Base-by-base conservation (phyloP, 2,113 vertebrate species). In the Meles meles region DNA sequence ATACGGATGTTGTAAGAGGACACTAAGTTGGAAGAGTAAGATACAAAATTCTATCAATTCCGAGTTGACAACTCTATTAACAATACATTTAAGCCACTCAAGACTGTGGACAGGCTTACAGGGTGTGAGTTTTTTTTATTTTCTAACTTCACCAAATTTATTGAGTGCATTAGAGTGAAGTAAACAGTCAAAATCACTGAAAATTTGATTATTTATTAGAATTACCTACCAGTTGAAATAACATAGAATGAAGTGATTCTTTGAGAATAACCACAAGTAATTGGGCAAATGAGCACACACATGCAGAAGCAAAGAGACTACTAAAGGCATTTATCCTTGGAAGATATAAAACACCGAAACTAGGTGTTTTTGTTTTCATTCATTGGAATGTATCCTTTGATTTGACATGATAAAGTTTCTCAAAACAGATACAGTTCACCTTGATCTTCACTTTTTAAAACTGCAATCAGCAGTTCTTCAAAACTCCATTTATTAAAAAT, bases 231-330 rank as follows among this genome's bases (percentile, higher is more conserved):
- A 77, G 55, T 29, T 57, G 84, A 90, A 95, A 83, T 88, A 93
- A 88, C 27, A 49, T 77, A 95, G n/a, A 7, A 61, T 65, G 11
- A 97, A 90, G 63, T 63, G 61, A 93, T 90, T 81, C 74, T 83
- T 97, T 10, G 61, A 83, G 65, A 94, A 67, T 55, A 86, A 95
- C 79, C 34, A 90, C 65, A 93, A 63, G 21, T 71, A 94, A 65
- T 5, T 85, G 59, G 29, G 59, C 37, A 86, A 90, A 84, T 85
- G 34, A 93, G 69, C 23, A 87, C 49, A 59, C 5, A 2, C 15
- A 69, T 21, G 49, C 25, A 52, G 21, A 93, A 90, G 69, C 52
- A 85, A 84, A 82, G 72, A 89, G 37, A 92, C 29, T 49, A 55
- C 13, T 31, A 76, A 63, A 88, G 17, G 18, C 29, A 29, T 71